These are phyloP conservation scores for Hydrotaea cyrtoneurina DNA, from an alignment of 2,888 invertebrate genomes.

Conservation along the genomic window DNA sequence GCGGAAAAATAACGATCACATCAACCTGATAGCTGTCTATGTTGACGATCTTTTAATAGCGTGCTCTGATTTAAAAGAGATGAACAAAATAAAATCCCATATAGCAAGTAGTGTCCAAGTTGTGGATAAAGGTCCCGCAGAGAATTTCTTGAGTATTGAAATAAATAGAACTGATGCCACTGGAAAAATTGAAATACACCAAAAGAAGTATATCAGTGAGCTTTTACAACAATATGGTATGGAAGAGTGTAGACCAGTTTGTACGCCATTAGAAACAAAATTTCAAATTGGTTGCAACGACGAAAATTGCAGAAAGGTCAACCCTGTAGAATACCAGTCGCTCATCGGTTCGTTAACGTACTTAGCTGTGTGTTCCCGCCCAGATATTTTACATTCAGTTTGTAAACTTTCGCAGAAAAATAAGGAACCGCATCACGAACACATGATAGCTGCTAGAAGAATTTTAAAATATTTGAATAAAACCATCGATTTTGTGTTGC, in stretches of 20 bases:
- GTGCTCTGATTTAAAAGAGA: conserved; percentile 54
- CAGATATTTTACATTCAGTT: conserved; percentile 67
- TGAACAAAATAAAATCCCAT: conserved; percentile 54
- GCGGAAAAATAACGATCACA: conserved; percentile 31
- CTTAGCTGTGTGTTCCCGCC: conserved; percentile 61
- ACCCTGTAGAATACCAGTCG: conserved; percentile 59
- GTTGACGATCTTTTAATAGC: conserved; percentile 65
- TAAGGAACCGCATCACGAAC: conserved; percentile 67
- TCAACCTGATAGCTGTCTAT: conserved; percentile 64
- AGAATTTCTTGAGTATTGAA: conserved; percentile 63
- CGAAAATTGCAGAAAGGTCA: conserved; percentile 41
- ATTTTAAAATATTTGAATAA: conserved; percentile 66
- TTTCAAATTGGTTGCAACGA: conserved; percentile 60
- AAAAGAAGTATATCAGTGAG: conserved; percentile 62
- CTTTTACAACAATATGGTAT: conserved; percentile 64
- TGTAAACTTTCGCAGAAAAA: conserved; percentile 68
- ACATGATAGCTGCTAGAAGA: conserved; percentile 65
- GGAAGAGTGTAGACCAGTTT: conserved; percentile 60
- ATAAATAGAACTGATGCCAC: conserved; percentile 58
- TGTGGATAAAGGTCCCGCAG: conserved; percentile 54
- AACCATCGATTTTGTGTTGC: conserved; percentile 57
- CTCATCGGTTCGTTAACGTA: conserved; percentile 65
- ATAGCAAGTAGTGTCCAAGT: conserved; percentile 57
- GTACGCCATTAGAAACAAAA: conserved; percentile 65
- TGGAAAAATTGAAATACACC: conserved; percentile 61